phyloP scores from a whole-genome alignment of 2,888 invertebrate species.

The Gasteruption jaculator region DNA sequence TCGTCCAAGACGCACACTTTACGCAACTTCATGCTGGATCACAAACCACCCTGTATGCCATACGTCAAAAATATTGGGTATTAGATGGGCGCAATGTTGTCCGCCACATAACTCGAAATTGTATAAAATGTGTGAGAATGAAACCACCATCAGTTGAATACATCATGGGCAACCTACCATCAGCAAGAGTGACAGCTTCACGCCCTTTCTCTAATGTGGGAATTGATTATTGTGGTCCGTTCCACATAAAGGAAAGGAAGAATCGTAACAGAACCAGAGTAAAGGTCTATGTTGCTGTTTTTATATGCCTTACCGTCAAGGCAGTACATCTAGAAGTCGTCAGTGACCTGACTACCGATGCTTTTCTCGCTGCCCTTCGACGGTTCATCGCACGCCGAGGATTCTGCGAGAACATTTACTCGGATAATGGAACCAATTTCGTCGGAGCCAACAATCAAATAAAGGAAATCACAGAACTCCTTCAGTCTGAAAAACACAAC shows the following conservation, averaged over 20 bases:
- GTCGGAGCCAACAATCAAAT: slow-evolving; percentile 33
- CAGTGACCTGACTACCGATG: slow-evolving; percentile 30
- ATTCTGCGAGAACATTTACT: slow-evolving; percentile 26
- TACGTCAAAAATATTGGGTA: slow-evolving; percentile 28
- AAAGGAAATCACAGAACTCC: slow-evolving; percentile 16
- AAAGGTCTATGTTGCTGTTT: slow-evolving; percentile 24
- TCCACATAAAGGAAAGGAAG: slow-evolving; percentile 25
- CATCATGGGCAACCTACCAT: slow-evolving; percentile 34
- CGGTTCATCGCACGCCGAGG: slow-evolving; percentile 38
- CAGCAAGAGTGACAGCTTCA: slow-evolving; percentile 21
- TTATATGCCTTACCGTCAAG: slow-evolving; percentile 35
- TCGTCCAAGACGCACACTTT: slow-evolving; percentile 26
- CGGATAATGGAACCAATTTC: slow-evolving; percentile 40
- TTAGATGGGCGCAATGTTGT: slow-evolving; percentile 21
- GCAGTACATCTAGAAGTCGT: slow-evolving; percentile 40
- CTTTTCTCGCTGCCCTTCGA: slow-evolving; percentile 34
- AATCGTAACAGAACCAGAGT: slow-evolving; percentile 18
- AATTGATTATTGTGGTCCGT: slow-evolving; percentile 33
- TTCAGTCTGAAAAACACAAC: slow-evolving; percentile 7
- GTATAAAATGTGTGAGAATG: slow-evolving; percentile 11
- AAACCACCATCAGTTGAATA: slow-evolving; percentile 2
- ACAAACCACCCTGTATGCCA: slow-evolving; percentile 24
- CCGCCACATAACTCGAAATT: slow-evolving; percentile 16
- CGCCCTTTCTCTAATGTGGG: slow-evolving; percentile 29
- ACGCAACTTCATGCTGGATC: slow-evolving; percentile 26